phyloP scores from a whole-genome alignment of 2,888 invertebrate species.

The Dolichomitus sp. region DNA sequence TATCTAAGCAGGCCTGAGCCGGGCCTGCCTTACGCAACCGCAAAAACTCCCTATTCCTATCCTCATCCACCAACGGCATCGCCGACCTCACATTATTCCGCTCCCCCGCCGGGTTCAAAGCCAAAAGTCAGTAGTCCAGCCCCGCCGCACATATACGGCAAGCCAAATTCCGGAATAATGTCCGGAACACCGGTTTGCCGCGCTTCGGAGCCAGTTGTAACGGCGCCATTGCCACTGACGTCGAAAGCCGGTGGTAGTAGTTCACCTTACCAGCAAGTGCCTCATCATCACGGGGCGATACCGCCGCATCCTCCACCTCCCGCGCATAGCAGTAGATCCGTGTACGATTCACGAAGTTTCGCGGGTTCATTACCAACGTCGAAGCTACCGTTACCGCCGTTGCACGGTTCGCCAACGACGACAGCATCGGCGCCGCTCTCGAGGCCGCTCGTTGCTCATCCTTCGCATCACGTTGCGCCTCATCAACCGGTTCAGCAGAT shows the following conservation, averaged over 20 bases:
- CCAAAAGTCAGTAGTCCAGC: conserved; percentile 91
- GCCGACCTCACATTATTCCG: conserved; percentile 87
- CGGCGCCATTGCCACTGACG: conserved; percentile 88
- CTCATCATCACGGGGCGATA: conserved; percentile 87
- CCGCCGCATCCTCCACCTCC: conserved; percentile 85
- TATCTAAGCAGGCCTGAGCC: conserved; percentile 83
- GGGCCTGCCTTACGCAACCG: conserved; percentile 82
- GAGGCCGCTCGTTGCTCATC: conserved; percentile 81
- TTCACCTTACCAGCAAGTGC: conserved; percentile 88
- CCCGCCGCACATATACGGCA: conserved; percentile 92
- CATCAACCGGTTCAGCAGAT: conserved; percentile 75
- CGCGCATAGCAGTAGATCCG: conserved; percentile 86
- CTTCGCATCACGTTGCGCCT: conserved; percentile 75
- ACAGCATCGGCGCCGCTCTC: conserved; percentile 83
- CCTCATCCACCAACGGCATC: conserved; percentile 86
- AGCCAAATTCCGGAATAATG: conserved; percentile 88
- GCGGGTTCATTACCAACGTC: conserved; percentile 77
- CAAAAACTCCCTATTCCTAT: conserved; percentile 85
- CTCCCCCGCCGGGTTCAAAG: conserved; percentile 87
- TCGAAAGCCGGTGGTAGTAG: conserved; percentile 86
- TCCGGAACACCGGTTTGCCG: conserved; percentile 88
- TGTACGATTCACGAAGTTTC: conserved; percentile 83
- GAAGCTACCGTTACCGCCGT: conserved; percentile 83
- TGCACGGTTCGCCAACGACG: conserved; percentile 84
- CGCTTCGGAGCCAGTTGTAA: conserved; percentile 83